phyloP scores from a whole-genome alignment of 2,797 vertebrate genomes.

The Coilia nasus region DNA sequence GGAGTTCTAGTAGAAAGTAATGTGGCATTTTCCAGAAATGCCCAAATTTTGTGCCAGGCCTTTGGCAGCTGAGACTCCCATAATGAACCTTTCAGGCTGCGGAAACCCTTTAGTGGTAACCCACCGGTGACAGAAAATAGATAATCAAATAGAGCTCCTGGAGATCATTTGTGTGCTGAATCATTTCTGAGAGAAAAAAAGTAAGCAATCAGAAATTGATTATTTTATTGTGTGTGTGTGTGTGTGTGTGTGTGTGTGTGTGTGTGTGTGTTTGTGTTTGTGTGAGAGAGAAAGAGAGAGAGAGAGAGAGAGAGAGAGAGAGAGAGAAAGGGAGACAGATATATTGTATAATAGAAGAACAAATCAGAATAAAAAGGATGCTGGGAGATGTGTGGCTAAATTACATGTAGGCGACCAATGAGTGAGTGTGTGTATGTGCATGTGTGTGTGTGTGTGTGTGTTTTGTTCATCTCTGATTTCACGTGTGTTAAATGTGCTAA shows the following conservation, averaged over 20 bases:
- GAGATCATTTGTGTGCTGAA: neutral
- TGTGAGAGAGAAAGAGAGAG: neutral
- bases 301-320: no score
- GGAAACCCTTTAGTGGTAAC: neutral
- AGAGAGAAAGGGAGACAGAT: neutral
- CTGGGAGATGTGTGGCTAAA: neutral
- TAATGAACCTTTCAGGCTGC: neutral
- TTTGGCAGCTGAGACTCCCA: neutral
- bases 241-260: neutral
- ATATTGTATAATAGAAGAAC: neutral
- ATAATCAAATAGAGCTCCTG: neutral
- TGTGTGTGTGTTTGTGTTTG: neutral
- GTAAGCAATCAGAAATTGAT: neutral
- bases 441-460: neutral
- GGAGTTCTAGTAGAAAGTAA: neutral
- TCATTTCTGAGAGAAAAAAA: neutral
- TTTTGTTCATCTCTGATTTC: neutral
- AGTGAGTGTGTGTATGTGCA: neutral
- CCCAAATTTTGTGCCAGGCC: neutral
- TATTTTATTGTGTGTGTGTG: conserved; percentile 11
- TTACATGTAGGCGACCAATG: no score
- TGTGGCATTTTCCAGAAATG: neutral
- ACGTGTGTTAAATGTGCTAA: neutral
- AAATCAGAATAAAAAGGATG: neutral
- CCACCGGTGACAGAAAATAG: neutral